Conservation (phyloP, 2,888 invertebrate genomes). For the Xanthia togata region DNA sequence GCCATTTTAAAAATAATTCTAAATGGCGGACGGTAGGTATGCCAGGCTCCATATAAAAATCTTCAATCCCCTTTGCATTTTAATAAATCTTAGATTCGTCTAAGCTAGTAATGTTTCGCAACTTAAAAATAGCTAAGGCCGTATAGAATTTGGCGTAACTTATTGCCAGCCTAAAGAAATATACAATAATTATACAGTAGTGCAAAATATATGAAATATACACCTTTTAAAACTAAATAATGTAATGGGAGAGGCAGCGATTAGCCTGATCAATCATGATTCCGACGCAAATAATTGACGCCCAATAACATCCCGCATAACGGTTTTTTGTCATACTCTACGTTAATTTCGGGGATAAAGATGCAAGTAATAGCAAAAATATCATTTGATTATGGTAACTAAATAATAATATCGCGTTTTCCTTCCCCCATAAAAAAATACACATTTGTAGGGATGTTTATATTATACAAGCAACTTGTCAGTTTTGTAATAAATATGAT, state of each 20-base stretch:
- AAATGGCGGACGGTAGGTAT: too few relatives aligned
- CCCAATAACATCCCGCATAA: background rate
- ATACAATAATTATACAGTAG: conserved; percentile 39
- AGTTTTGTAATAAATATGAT: conserved; percentile 56
- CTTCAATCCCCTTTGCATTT: conserved; percentile 5
- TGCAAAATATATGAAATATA: conserved; percentile 44
- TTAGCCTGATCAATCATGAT: conserved; percentile 10
- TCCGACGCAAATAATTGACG: conserved; percentile 6
- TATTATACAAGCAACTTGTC: conserved; percentile 37
- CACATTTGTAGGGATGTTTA: conserved; percentile 23
- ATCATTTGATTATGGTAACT: conserved; percentile 30
- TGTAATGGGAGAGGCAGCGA: conserved; percentile 48
- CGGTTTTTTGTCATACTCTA: background rate
- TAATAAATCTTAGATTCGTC: conserved; percentile 40
- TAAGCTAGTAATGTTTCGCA: conserved; percentile 34
- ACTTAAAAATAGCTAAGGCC: conserved; percentile 32
- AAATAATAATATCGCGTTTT: conserved; percentile 34
- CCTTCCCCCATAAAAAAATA: conserved; percentile 43
- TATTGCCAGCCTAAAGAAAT: conserved; percentile 21
- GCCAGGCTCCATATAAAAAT: background rate
- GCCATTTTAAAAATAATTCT: too few relatives aligned
- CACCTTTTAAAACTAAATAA: conserved; percentile 46
- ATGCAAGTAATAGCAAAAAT: background rate
- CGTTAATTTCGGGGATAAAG: background rate
- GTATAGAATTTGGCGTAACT: conserved; percentile 21